Percentiles rank a stretch among this genome's conserved stretches.
phyloP scores from a whole-genome alignment of 2,888 invertebrate genomes.

The Autographa gamma region DNA sequence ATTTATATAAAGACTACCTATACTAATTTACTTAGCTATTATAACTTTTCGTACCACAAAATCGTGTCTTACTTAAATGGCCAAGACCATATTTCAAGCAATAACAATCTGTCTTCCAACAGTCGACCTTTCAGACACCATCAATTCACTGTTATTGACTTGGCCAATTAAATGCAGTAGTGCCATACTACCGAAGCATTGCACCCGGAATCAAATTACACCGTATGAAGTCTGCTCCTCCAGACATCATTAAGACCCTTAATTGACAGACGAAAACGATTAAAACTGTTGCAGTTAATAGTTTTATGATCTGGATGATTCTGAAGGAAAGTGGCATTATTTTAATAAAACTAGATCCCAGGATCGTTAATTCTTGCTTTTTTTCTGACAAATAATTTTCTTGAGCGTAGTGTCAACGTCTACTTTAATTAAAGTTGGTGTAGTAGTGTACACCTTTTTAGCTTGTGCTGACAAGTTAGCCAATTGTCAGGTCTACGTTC shows the following conservation, averaged over 20 bases:
- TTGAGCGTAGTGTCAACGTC: no score
- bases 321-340: no score
- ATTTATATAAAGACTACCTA: no score
- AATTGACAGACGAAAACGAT: not conserved
- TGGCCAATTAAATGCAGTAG: not conserved
- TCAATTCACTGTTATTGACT: slow-evolving; percentile 1
- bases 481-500: no score
- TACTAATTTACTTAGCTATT: no score
- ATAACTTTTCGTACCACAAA: no score
- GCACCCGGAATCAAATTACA: not conserved
- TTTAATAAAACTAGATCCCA: no score
- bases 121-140: not conserved
- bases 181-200: not conserved
- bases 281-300: not conserved
- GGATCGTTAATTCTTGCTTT: no score
- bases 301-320: not conserved
- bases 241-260: not conserved
- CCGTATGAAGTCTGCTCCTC: not conserved
- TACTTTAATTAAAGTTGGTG: no score
- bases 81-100: not conserved
- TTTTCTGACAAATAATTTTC: no score
- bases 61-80: not conserved
- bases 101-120: not conserved
- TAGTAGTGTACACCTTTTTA: no score
- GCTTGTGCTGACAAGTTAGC: no score